Evolutionary conservation across 2,113 vertebrate species (phyloP).

Genomic region (Prinia subflava): DNA sequence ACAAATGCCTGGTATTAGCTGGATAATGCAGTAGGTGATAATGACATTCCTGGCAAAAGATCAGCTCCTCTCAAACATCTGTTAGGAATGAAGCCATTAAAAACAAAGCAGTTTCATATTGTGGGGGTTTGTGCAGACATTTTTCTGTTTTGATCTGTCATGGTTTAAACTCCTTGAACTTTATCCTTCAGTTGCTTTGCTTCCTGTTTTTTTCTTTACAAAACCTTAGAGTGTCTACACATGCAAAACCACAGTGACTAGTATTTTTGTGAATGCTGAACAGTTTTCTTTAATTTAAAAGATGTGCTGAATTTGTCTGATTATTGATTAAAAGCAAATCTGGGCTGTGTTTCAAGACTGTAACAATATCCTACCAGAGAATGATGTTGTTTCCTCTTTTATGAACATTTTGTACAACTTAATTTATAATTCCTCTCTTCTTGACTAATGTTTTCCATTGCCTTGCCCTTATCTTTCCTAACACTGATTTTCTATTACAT

Average conservation of each 20-base stretch:
- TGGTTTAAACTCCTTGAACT: background rate
- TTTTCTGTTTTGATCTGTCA: background rate
- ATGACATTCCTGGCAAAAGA: conserved; percentile 20
- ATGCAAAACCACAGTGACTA: background rate
- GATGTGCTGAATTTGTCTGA: background rate
- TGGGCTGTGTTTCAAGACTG: background rate
- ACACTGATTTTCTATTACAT: background rate
- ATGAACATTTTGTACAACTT: background rate
- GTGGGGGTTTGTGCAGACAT: background rate
- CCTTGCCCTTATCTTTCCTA: background rate
- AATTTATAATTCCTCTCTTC: background rate
- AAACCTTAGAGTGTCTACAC: background rate
- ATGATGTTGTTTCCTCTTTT: background rate
- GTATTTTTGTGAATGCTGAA: background rate
- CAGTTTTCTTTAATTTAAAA: background rate
- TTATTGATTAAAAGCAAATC: background rate
- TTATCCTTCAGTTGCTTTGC: background rate
- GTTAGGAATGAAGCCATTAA: background rate
- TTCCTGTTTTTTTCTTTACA: background rate
- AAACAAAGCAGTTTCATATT: background rate
- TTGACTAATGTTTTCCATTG: background rate
- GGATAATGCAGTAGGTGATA: background rate
- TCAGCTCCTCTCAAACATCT: conserved; percentile 38
- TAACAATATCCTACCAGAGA: background rate
- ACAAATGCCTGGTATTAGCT: background rate